A percentile compares a stretch with the other conserved stretches of the same genome.
Evolutionary conservation across 2,797 vertebrate species (phyloP).

Genomic region (Cyclopterus lumpus): DNA sequence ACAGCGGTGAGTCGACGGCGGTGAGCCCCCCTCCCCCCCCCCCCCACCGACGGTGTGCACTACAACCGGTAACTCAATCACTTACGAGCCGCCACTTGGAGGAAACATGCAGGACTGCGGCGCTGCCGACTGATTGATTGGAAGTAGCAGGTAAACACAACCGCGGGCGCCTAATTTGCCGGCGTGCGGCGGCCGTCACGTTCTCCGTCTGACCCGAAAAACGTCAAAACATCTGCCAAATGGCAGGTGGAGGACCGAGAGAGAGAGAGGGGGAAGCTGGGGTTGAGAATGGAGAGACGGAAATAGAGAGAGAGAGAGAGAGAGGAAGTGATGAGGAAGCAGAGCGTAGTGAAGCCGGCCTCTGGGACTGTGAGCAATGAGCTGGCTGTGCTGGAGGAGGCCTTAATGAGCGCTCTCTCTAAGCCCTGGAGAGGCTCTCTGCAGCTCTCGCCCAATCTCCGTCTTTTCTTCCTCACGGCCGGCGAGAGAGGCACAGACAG

Average conservation of each 20-base stretch:
- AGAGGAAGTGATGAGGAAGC: slow-evolving; percentile 72
- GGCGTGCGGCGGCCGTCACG: slow-evolving; percentile 30
- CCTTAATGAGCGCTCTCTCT: slow-evolving; percentile 82
- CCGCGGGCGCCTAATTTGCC: too few relatives aligned
- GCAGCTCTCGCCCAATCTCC: slow-evolving; percentile 72
- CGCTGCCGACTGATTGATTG: too few relatives aligned
- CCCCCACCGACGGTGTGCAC: too few relatives aligned
- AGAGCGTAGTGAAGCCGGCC: slow-evolving; percentile 74
- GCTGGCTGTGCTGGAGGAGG: slow-evolving; percentile 78
- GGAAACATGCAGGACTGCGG: not conserved
- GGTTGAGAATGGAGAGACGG: slow-evolving; percentile 40
- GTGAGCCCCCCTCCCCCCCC: too few relatives aligned
- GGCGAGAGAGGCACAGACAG: slow-evolving; percentile 54
- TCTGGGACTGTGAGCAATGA: slow-evolving; percentile 79
- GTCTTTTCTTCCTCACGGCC: slow-evolving; percentile 69
- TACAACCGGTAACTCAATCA: not conserved
- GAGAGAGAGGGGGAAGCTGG: slow-evolving; percentile 35
- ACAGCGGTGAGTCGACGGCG: slow-evolving; percentile 35
- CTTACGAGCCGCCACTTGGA: slow-evolving; percentile 23
- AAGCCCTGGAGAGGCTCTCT: slow-evolving; percentile 75
- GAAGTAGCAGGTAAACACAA: slow-evolving; percentile 29
- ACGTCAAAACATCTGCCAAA: slow-evolving; percentile 63
- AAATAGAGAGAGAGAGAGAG: slow-evolving; percentile 52
- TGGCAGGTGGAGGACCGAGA: too few relatives aligned
- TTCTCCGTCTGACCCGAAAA: slow-evolving; percentile 11